Percentiles rank a stretch among this genome's conserved stretches.
These are phyloP conservation scores for Rhorus exstirpatorius DNA, from an alignment of 2,888 invertebrate species.

Conservation along the genomic window DNA sequence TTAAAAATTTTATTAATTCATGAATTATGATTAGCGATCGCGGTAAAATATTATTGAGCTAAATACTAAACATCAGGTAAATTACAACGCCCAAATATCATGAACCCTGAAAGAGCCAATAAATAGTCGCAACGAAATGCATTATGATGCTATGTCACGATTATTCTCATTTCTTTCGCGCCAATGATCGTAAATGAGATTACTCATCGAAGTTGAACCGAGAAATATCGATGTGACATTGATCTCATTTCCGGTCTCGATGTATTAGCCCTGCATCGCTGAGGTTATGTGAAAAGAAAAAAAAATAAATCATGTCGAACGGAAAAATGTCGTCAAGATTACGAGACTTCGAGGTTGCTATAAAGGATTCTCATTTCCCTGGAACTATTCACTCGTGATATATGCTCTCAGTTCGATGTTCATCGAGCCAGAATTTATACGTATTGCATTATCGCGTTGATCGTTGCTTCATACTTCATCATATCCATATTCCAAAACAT, in stretches of 20 bases:
- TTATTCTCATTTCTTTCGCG: not conserved
- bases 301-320: not conserved
- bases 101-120: not conserved
- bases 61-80: too few species aligned
- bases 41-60: too few species aligned
- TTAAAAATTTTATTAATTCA: too few species aligned
- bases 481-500: conserved; percentile 48
- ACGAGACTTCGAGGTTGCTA: not conserved
- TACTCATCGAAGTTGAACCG: conserved; percentile 42
- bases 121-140: conserved; percentile 33
- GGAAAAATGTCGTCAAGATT: not conserved
- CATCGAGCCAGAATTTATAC: conserved; percentile 42
- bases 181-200: not conserved
- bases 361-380: not conserved
- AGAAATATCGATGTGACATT: conserved; percentile 78
- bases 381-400: not conserved
- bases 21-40: too few species aligned
- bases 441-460: conserved; percentile 48
- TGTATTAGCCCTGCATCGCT: not conserved
- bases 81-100: not conserved
- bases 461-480: conserved; percentile 34
- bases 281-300: conserved; percentile 12
- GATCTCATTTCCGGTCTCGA: conserved; percentile 75
- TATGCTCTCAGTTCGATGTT: not conserved
- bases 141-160: conserved; percentile 8